These are phyloP conservation scores for Notocelia uddmanniana DNA, from an alignment of 2,888 invertebrate species.

Conservation along the genomic window DNA sequence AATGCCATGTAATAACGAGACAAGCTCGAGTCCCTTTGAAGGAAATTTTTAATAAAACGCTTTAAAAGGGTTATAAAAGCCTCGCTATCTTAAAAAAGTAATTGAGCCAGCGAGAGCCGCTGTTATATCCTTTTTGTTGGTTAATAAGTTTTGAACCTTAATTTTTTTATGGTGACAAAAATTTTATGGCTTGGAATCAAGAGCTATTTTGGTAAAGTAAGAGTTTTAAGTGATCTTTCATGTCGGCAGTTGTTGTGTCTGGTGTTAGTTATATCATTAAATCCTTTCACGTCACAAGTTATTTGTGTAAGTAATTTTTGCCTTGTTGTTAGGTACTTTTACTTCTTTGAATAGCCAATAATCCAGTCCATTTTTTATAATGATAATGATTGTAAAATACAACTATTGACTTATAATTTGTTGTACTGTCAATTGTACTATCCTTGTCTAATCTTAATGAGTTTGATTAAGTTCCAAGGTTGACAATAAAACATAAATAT, in stretches of 20 bases:
- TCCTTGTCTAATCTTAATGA: no score
- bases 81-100: slow-evolving; percentile 70
- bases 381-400: no score
- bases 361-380: no score
- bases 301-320: no score
- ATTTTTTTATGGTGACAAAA: slow-evolving; percentile 36
- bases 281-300: background rate
- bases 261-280: background rate
- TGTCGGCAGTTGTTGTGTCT: background rate
- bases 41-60: slow-evolving; percentile 76
- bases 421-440: no score
- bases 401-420: no score
- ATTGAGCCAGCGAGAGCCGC: slow-evolving; percentile 65
- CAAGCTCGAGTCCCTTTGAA: slow-evolving; percentile 70
- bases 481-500: no score
- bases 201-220: background rate
- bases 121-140: slow-evolving; percentile 53
- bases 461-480: no score
- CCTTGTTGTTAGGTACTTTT: no score
- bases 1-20: slow-evolving; percentile 76
- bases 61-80: slow-evolving; percentile 73
- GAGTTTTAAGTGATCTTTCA: background rate
- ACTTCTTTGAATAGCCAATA: no score
- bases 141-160: slow-evolving; percentile 34
- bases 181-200: slow-evolving; percentile 18